Evolutionary conservation across 37 sponge, comb jelly and placozoan genomes (phyloP).

Genomic region (Haliclona indistincta): DNA sequence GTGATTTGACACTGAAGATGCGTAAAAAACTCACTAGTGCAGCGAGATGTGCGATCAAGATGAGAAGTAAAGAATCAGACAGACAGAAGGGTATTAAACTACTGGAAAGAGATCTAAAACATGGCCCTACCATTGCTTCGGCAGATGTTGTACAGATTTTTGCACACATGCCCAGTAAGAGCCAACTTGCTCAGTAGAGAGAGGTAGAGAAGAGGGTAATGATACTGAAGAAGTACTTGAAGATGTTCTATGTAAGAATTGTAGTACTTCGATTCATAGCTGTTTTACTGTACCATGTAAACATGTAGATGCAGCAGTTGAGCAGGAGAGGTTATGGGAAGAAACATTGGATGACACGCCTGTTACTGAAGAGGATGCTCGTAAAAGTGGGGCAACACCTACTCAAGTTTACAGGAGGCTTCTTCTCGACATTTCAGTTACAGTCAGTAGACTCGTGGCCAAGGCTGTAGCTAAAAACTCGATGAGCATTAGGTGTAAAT

Average conservation of each 20-base stretch:
- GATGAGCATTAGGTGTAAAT: constrained; percentile 1
- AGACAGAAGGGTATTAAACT: not conserved
- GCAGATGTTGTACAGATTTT: constrained; percentile 37
- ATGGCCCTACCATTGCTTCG: constrained; percentile 48
- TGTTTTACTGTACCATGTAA: too few species aligned
- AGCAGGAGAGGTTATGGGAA: too few species aligned
- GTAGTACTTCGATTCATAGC: too few species aligned
- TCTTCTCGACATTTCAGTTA: constrained; percentile 12
- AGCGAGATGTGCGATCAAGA: too few species aligned
- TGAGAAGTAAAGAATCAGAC: constrained; percentile 25
- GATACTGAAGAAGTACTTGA: not conserved
- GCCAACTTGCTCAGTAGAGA: too few species aligned
- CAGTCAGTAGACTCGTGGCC: constrained; percentile 6
- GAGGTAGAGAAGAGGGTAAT: not conserved
- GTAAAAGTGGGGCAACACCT: not conserved
- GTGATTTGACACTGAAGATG: constrained; percentile 39
- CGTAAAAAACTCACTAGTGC: constrained; percentile 16
- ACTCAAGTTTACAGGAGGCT: not conserved
- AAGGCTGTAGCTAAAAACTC: constrained; percentile 4
- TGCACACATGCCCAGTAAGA: constrained; percentile 10
- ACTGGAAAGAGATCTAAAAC: constrained; percentile 8
- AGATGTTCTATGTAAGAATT: too few species aligned
- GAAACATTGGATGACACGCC: too few species aligned
- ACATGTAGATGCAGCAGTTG: too few species aligned
- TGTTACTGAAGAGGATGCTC: too few species aligned